Percentiles rank a stretch among this genome's conserved stretches.
Evolutionary conservation across 2,888 invertebrate genomes (phyloP).

Genomic region (Eupithecia dodoneata): DNA sequence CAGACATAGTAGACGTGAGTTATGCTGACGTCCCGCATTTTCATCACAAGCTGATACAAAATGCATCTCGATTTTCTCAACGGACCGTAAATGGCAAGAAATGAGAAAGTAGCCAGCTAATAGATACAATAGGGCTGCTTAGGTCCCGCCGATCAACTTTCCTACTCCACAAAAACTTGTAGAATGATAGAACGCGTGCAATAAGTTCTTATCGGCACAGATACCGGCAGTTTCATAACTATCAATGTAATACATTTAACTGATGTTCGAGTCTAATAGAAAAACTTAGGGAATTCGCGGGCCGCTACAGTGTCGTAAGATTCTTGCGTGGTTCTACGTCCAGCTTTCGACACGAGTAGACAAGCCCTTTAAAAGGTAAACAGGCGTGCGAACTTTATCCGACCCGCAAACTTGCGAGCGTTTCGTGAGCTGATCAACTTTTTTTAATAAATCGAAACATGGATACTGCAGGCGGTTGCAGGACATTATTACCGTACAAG

Average conservation of each 20-base stretch:
- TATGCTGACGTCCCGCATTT: slow-evolving; percentile 61
- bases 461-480: slow-evolving; percentile 61
- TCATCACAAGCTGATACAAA: slow-evolving; percentile 67
- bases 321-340: slow-evolving; percentile 39
- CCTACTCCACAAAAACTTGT: slow-evolving; percentile 74
- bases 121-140: slow-evolving; percentile 83
- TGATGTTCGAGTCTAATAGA: slow-evolving; percentile 60
- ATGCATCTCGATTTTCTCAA: slow-evolving; percentile 79
- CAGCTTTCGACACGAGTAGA: slow-evolving; percentile 70
- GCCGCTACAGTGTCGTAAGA: slow-evolving; percentile 53
- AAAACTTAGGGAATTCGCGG: slow-evolving; percentile 59
- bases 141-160: slow-evolving; percentile 75
- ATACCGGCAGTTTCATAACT: slow-evolving; percentile 70
- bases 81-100: slow-evolving; percentile 80
- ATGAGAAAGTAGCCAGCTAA: slow-evolving; percentile 81
- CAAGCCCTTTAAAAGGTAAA: slow-evolving; percentile 68
- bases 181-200: slow-evolving; percentile 65
- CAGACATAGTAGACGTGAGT: slow-evolving; percentile 50
- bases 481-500: slow-evolving; percentile 71
- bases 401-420: slow-evolving; percentile 66
- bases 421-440: slow-evolving; percentile 75
- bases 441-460: slow-evolving; percentile 71
- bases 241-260: slow-evolving; percentile 67
- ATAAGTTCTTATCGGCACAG: slow-evolving; percentile 57
- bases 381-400: slow-evolving; percentile 70